phyloP scores from a whole-genome alignment of 2,113 vertebrate species.

The Meleagris gallopavo region DNA sequence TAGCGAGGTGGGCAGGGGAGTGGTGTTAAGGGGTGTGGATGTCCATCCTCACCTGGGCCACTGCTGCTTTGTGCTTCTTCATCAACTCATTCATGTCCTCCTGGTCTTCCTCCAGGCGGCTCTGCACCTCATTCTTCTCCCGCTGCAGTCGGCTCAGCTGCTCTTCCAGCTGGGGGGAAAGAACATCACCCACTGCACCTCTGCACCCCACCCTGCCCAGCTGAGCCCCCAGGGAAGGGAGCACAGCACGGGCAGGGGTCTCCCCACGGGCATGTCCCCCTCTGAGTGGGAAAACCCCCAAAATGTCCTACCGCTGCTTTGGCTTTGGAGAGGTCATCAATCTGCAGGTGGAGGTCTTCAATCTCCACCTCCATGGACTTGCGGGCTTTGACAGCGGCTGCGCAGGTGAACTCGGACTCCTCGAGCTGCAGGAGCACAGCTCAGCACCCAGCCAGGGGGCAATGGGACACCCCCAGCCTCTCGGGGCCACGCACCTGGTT shows the following conservation, averaged over 20 bases:
- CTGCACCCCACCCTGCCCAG: not conserved
- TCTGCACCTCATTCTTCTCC: slow-evolving; percentile 96
- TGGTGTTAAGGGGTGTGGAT: fast-evolving
- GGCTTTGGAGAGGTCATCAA: slow-evolving; percentile 93
- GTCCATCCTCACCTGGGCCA: slow-evolving; percentile 87
- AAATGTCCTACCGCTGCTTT: slow-evolving; percentile 86
- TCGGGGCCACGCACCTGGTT: slow-evolving; percentile 85
- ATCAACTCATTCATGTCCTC: slow-evolving; percentile 98
- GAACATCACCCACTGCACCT: not conserved
- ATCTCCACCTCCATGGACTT: slow-evolving; percentile 99
- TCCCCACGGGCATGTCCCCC: fast-evolving
- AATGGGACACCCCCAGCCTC: not conserved
- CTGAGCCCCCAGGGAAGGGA: fast-evolving
- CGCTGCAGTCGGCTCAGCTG: slow-evolving; percentile 95
- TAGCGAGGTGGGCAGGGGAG: not conserved
- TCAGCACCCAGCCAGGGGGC: not conserved
- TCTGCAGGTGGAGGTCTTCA: slow-evolving; percentile 96
- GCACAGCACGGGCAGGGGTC: fast-evolving
- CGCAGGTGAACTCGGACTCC: slow-evolving; percentile 96
- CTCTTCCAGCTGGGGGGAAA: slow-evolving; percentile 88
- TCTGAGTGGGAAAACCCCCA: fast-evolving
- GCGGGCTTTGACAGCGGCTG: slow-evolving; percentile 91
- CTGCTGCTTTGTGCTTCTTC: slow-evolving; percentile 97
- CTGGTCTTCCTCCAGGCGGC: slow-evolving; percentile 95
- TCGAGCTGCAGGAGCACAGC: slow-evolving; percentile 84